These are phyloP conservation scores for Epicampocera succincta DNA, from an alignment of 2,888 invertebrate genomes.

Conservation along the genomic window DNA sequence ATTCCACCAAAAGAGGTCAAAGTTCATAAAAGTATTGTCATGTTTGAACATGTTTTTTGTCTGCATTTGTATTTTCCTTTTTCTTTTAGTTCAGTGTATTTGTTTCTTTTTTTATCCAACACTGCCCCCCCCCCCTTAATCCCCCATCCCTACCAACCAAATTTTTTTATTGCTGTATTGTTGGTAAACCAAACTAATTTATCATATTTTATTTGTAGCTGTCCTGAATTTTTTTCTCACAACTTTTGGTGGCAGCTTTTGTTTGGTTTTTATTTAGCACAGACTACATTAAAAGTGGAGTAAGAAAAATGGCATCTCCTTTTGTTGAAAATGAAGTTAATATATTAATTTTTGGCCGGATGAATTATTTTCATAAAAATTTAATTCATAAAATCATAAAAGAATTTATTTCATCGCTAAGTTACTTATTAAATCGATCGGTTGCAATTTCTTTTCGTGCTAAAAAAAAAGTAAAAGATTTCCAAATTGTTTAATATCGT, in stretches of 20 bases:
- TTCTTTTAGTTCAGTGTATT: conserved; percentile 1
- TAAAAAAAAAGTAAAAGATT: no score
- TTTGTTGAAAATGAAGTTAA: no score
- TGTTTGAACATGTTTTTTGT: conserved; percentile 16
- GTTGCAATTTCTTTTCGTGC: no score
- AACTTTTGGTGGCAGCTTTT: conserved; percentile 15
- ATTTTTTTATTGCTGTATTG: conserved; percentile 31
- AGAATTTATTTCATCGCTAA: no score
- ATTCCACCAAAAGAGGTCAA: conserved; percentile 37
- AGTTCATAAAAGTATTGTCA: conserved; percentile 43
- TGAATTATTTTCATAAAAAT: no score
- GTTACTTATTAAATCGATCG: no score
- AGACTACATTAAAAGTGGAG: neutral
- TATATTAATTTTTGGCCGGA: no score
- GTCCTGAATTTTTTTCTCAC: conserved; percentile 30
- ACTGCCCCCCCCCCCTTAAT: no score
- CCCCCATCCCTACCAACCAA: no score
- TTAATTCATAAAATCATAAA: no score
- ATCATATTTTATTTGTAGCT: conserved; percentile 56
- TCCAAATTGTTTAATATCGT: no score
- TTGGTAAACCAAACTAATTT: conserved; percentile 55
- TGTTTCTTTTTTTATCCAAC: conserved; percentile 6
- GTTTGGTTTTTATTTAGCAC: neutral
- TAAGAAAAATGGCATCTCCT: no score
- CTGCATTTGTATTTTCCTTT: conserved; percentile 2